Evolutionary conservation across 2,113 vertebrate genomes (phyloP), one percentile per base, ranked within the genome.

Genomic region (Platichthys flesus): DNA sequence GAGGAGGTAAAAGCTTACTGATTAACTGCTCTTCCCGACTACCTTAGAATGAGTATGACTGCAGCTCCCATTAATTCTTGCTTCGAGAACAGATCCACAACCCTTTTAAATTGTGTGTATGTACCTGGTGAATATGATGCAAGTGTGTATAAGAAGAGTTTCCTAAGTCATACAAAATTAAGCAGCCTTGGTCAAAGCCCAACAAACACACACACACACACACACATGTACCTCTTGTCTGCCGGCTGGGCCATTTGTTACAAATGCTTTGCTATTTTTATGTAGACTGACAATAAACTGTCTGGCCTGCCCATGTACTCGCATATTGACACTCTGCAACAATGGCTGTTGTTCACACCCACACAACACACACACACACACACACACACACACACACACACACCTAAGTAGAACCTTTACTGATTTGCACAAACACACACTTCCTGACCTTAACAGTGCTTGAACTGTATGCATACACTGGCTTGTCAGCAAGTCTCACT

Each of bases 11-110:
- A 61, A 67, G 56, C 71, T 72, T 69, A 56, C 51, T 81, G 77
- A 86, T 85, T 67, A 81, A 69, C 75, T 70, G 59, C 54, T 76
- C 31, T 85, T 63, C 52, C 60, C 72, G 52, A 16, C 51, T 5
- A 15, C 5, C 45, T 49, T 18, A 67, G 45, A 79, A 63, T 55
- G 63, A 88, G 82, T 72, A 40, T 60, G 56, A 75, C 72, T 67
- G 69, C 72, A 40, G 57, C 60, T 73, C 67, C 49, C 52, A 58
- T 77, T 81, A 80, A 85, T 82, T 79, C 76, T 76, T 68, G 56
- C 62, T 79, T 67, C 23, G 59, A 84, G 81, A 79, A 79, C 52
- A 76, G 56, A 71, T 78, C 60, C 67, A 42, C 49, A 59, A 78
- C 23, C 24, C 62, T 58, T 57, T 21, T 52, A 9, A 77, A n/a